Evolutionary conservation across 2,797 vertebrate species (phyloP), one percentile per base, ranked within the genome.

Genomic region (Poeciliopsis infans): DNA sequence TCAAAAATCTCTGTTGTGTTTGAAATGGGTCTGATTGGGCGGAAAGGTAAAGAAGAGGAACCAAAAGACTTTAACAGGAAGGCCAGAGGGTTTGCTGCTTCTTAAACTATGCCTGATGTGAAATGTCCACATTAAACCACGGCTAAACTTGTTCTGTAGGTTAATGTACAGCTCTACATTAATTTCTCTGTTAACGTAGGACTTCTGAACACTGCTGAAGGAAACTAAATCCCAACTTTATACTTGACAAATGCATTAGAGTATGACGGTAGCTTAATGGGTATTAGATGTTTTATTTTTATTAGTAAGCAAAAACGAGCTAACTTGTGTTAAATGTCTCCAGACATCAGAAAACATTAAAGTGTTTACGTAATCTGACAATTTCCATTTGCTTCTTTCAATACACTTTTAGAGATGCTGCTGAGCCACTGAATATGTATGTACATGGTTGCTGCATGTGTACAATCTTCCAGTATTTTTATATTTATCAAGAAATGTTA

Each of bases 11-110:
- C 92, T 36, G 92, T 96, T 0, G 84, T 95, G 78, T 96, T 97
- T 12, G 96, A 97, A 83, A 95, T 96, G 93, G 94, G 95, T 84
- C 91, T 94, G 74, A 96, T 96, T 33, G 95, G 95, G 74, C 91
- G 95, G 7, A 96, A 94, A 80, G 88, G 85, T 61, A 94, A 86
- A 76, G 93, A 96, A 0, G 96, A 97, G 83, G 96, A 97, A 87
- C 95, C 94, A 76, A 97, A 95, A 94, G 97, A 96, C 95, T 99
- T 98, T 91, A 99, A 99, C 85, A 96, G 97, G 92, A 97, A 88
- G 0, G 97, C 98, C 0, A 96, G 90, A 1, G 98, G 97, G 36
- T 99, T 98, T 94, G 70, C 85, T 51, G 74, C 84, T 84, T 82
- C 69, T 85, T 96, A 95, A 92, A 61, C 64, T 81, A 64, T 47